phyloP scores from a whole-genome alignment of 1,140 invertebrate species.

The Drosophila lacertosa region DNA sequence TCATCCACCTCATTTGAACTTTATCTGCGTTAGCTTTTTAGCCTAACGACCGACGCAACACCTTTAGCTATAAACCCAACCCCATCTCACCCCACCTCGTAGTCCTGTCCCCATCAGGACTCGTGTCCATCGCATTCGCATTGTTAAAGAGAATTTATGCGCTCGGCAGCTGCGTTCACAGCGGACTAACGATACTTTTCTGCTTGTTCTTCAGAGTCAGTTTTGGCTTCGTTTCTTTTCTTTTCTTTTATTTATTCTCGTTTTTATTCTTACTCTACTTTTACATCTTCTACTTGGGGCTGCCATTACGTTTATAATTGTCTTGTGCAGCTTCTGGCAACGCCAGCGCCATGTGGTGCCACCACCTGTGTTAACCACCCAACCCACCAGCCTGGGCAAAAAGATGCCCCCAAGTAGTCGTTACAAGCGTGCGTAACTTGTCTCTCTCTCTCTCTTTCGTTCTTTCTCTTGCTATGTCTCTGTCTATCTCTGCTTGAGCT shows the following conservation, averaged over 20 bases:
- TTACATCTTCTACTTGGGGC: conserved; percentile 38
- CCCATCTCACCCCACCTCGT: conserved; percentile 8
- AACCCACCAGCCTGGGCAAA: conserved; percentile 8
- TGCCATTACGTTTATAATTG: conserved; percentile 82
- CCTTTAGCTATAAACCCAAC: conserved; percentile 38
- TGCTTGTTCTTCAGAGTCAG: conserved; percentile 1
- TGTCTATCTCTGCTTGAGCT: neutral
- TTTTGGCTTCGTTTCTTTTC: neutral
- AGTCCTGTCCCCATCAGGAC: conserved; percentile 13
- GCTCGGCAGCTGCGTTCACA: conserved; percentile 62
- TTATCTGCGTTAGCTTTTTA: conserved; percentile 76
- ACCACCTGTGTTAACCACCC: conserved; percentile 39
- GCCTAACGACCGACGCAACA: conserved; percentile 74
- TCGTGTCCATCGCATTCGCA: conserved; percentile 54
- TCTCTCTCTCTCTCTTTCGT: neutral
- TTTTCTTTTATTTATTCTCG: neutral
- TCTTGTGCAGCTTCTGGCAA: conserved; percentile 75
- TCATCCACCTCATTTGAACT: conserved; percentile 23
- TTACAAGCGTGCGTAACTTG: conserved; percentile 21
- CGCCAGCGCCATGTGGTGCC: conserved; percentile 25
- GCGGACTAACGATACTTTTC: conserved; percentile 67
- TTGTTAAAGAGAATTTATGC: conserved; percentile 80
- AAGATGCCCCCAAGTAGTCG: conserved; percentile 41
- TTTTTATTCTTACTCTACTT: conserved; percentile 6
- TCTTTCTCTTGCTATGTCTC: neutral